Conservation (phyloP, 2,888 invertebrate species). For the Bugulina stolonifera region DNA sequence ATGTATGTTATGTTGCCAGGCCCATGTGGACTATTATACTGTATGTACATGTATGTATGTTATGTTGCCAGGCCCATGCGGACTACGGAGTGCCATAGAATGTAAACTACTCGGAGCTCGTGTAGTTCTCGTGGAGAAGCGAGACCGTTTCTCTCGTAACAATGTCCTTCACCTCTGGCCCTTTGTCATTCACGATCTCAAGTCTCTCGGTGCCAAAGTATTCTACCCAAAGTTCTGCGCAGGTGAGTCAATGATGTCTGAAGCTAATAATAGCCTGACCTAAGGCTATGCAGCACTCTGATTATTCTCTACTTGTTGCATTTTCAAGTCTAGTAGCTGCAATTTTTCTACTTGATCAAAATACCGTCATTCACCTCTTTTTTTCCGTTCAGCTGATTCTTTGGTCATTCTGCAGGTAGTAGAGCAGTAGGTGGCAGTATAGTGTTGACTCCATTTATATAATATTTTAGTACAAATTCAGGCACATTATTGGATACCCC, state of each 20-base stretch:
- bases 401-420: too few relatives aligned
- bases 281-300: too few relatives aligned
- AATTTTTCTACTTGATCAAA: too few relatives aligned
- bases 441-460: too few relatives aligned
- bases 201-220: conserved; percentile 89
- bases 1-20: conserved; percentile 68
- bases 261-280: too few relatives aligned
- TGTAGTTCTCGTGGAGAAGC: conserved; percentile 83
- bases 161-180: conserved; percentile 98
- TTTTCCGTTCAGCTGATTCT: too few relatives aligned
- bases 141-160: conserved; percentile 69
- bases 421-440: too few relatives aligned
- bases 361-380: too few relatives aligned
- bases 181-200: conserved; percentile 90
- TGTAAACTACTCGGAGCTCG: conserved; percentile 90
- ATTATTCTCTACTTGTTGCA: too few relatives aligned
- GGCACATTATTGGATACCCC: too few relatives aligned
- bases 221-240: conserved; percentile 99
- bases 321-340: too few relatives aligned
- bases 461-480: too few relatives aligned
- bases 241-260: conserved; percentile 55
- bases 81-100: conserved; percentile 88
- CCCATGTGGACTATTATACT: conserved; percentile 88
- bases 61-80: conserved; percentile 94
- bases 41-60: conserved; percentile 54